Conservation (phyloP, 2,113 vertebrate species). For the Coturnix japonica region DNA sequence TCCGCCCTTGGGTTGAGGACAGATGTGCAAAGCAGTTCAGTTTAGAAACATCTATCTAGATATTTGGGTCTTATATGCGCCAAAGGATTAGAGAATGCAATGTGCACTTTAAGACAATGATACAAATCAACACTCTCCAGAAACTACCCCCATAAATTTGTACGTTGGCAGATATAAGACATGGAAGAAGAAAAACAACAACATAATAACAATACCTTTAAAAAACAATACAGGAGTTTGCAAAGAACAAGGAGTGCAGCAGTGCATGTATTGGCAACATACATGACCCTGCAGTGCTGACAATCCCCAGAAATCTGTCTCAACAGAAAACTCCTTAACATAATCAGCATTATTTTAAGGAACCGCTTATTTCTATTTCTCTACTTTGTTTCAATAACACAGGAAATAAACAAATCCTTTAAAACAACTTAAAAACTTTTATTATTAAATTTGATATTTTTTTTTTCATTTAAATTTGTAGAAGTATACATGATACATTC, state of each 20-base stretch:
- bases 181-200: background rate
- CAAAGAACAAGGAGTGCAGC: background rate
- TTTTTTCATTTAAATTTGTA: background rate
- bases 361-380: background rate
- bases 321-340: background rate
- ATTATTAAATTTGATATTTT: background rate
- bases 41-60: background rate
- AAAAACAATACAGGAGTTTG: background rate
- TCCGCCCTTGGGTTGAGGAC: background rate
- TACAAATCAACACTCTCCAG: background rate
- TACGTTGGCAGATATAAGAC: background rate
- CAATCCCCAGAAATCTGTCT: background rate
- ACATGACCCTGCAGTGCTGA: rapidly evolving
- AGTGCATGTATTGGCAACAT: background rate
- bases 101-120: background rate
- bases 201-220: too few species aligned
- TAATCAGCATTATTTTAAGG: background rate
- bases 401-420: background rate
- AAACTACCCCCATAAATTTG: background rate
- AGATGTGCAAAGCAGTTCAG: background rate
- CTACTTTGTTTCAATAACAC: background rate
- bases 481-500: background rate
- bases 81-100: background rate
- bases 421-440: background rate
- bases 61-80: background rate